Base-by-base conservation (phyloP, 2,113 vertebrate genomes). In the Calonectris borealis region DNA sequence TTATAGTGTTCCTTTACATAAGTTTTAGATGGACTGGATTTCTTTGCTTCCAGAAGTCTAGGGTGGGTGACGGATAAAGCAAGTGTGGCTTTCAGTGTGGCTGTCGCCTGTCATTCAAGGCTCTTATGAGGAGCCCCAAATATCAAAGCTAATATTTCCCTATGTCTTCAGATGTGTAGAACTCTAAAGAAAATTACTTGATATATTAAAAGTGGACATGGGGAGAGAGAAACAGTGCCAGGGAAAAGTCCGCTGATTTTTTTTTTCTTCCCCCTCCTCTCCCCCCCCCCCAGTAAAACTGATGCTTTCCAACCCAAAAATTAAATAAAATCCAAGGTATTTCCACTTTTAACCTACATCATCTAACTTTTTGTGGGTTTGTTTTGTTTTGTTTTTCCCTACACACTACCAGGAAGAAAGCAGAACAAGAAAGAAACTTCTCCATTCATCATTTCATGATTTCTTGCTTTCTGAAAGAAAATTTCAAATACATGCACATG, bases 221-320 rank as follows among this genome's bases (percentile, higher is more conserved):
- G 9, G 6, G 24, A 76, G 16, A 61, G 32, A 81, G 52, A n/a
- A 88, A 60, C 11, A 40, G 31, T 36, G 26, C 10, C 24, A 71
- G n/a, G 4, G 10, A 54, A 49, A 38, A 72, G 27, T 51, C 14
- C 21, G 8, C 7, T 51, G 3, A 16, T 18, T 36, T 12, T 32
- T 54, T 32, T 3, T 38, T 52, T 31, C 40, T 31, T 3, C 1
- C 10, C 8, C 3, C 1, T 9, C 9, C 11, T 11, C 40, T 11
- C 10, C 40, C 40, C 40, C 40, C 40, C 40, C 38, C 16, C 18
- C 7, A 7, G 24, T 62, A 51, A 73, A 79, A 62, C 10, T 7
- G 13, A 21, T 54, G 18, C 9, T 73, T 73, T 62, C 11, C 13
- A 69, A 34, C 13, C 1, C 61, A 42, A 36, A 51, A 62, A 31